Evolutionary conservation across 2,113 vertebrate species (phyloP), one percentile per base, ranked within the genome.

Genomic region (Chaenocephalus aceratus): DNA sequence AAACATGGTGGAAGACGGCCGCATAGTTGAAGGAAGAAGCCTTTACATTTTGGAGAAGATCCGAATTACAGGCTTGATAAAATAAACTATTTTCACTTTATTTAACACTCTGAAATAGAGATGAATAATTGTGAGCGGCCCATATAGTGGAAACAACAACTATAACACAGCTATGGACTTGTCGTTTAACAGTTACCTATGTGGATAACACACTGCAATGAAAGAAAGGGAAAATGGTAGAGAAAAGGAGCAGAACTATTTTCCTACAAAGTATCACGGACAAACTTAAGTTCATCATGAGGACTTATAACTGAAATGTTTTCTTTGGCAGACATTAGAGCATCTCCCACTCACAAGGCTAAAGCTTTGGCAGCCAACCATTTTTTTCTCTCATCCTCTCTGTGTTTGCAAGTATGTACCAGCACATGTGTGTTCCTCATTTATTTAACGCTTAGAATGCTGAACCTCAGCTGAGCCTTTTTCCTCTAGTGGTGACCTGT

Each of bases 321-420:
- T 72, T 77, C 23, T 57, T 79, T 85, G 75, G 83, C 73, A 83
- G 21, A 77, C 48, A 46, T 44, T 8, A 69, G 44, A 77, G 60
- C 4, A 13, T 78, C 63, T 81, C 77, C 75, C 60, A 81, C 59
- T 63, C 70, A 48, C 48, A 79, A 34, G 36, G 48, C 71, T 76
- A 44, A 61, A 64, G 49, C 5, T 73, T 72, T 80, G 64, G 75
- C 69, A 82, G 4, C 72, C 14, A 56, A 75, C 54, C 51, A 73
- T 51, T 51, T 18, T 46, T 68, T 23, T 46, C 53, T 18, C 69
- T 58, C 53, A 52, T n/a, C 30, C 49, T 73, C 45, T 51, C 44
- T 69, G 13, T 72, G 10, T 14, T 14, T 54, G 45, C 5, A 12
- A 59, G 26, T 58, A 18, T 75, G 26, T 57, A 21, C 41, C 21